Percentiles rank a stretch among this genome's conserved stretches.
Evolutionary conservation across 2,888 invertebrate genomes (phyloP).

Genomic region (Morpho achilles): DNA sequence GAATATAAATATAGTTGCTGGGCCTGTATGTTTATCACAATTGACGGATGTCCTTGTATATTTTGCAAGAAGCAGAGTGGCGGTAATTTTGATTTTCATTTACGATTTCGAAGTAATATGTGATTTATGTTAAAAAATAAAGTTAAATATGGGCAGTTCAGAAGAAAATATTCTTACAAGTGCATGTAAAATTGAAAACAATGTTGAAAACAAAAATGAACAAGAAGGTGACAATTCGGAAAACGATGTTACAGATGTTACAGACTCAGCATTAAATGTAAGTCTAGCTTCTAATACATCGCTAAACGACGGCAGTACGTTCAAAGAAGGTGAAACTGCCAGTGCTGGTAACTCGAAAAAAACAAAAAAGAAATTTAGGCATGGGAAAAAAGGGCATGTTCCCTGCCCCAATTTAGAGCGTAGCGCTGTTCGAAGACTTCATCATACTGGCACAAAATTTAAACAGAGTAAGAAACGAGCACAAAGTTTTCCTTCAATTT

Average conservation of each 20-base stretch:
- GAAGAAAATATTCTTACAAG: constrained; percentile 52
- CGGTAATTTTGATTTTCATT: constrained; percentile 69
- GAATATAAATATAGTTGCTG: constrained; percentile 57
- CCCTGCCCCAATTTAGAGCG: constrained; percentile 59
- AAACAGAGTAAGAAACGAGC: constrained; percentile 82
- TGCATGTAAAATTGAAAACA: constrained; percentile 47
- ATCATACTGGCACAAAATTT: constrained; percentile 65
- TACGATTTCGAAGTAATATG: constrained; percentile 47
- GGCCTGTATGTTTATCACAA: constrained; percentile 67
- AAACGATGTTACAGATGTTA: constrained; percentile 47
- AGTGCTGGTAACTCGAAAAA: constrained; percentile 52
- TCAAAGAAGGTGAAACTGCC: constrained; percentile 54
- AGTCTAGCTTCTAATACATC: constrained; percentile 37
- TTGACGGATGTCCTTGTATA: constrained; percentile 76
- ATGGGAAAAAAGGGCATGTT: constrained; percentile 64
- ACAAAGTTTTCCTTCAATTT: constrained; percentile 83
- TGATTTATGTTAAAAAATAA: constrained; percentile 33
- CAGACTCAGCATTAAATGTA: constrained; percentile 47
- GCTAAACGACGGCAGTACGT: constrained; percentile 45
- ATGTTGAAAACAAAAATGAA: constrained; percentile 29
- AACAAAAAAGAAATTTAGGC: constrained; percentile 66
- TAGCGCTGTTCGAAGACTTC: constrained; percentile 58
- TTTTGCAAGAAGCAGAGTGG: constrained; percentile 69
- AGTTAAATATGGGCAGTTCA: constrained; percentile 62
- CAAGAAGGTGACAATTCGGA: constrained; percentile 48